Percentiles rank a stretch among this genome's conserved stretches.
Conservation (phyloP, 2,113 vertebrate genomes). For the Taxidea taxus region DNA sequence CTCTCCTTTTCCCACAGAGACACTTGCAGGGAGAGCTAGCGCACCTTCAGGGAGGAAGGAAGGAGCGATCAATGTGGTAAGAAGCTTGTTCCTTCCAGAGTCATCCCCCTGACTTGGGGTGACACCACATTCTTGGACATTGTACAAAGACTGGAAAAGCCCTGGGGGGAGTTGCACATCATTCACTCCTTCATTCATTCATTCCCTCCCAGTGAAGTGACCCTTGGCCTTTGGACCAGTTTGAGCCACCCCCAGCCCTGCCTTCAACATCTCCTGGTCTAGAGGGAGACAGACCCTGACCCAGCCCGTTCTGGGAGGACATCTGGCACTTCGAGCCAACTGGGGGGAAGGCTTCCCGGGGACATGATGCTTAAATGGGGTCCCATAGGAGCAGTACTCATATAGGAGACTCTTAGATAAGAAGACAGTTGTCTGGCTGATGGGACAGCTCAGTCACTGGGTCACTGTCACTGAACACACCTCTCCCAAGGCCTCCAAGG, state of each 20-base stretch:
- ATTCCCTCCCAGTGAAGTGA: not conserved
- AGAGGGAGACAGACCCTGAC: not conserved
- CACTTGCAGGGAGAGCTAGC: not conserved
- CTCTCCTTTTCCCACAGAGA: slow-evolving; percentile 32
- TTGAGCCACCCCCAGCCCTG: not conserved
- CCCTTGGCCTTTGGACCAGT: not conserved
- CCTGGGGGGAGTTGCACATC: too few species aligned
- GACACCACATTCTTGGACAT: too few species aligned
- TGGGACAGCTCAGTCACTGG: not conserved
- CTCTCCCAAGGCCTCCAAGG: not conserved
- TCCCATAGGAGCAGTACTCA: too few species aligned
- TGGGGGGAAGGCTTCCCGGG: not conserved
- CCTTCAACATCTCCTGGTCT: not conserved
- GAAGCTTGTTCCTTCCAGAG: not conserved
- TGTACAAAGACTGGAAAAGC: not conserved
- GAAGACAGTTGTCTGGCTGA: not conserved
- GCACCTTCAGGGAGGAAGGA: not conserved
- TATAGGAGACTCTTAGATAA: not conserved
- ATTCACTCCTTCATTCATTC: not conserved
- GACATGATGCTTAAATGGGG: not conserved
- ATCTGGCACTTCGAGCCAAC: not conserved
- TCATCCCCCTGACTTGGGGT: not conserved
- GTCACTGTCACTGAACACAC: not conserved
- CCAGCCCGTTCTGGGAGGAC: not conserved
- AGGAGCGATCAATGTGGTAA: not conserved